Evolutionary conservation across 23 tunicate genomes (phyloP), one percentile per base, ranked within the genome.

Genomic region (Pegea sp.): DNA sequence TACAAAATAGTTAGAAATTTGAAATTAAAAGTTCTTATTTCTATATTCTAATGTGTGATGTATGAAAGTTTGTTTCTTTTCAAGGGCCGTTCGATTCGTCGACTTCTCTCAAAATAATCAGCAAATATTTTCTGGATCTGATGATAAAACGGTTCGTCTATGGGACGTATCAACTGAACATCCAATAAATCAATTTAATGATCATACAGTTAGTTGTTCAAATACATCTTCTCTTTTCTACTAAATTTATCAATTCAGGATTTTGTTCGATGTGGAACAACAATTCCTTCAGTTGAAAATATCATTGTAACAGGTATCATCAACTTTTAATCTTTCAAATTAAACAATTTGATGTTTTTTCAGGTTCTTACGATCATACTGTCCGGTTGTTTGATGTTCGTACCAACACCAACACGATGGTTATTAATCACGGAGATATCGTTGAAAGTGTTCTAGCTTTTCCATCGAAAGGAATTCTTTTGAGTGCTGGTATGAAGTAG

Each of bases 141-240:
- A 78, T 54, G 92, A 78, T 53, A 78, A 78, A 64, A 44, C 59
- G 16, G 92, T 78, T 0, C 54, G 65, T 23, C 52, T 78, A 11
- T 78, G 92, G 92, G 92, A 78, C 38, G 53, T 78, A 30, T 68
- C 92, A 28, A 70, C 72, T 22, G 92, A 78, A 65, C 29, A 70
- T 60, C 16, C 32, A 4, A 30, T 78, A 27, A 53, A 54, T 52
- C 20, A 32, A 22, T 64, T 58, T 31, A 32, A 52, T 4, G 73
- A 58, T 2, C 92, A 78, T 48, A 51, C 70, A 59, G 90, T 77
- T 52, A 48, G 32, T 22, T 3, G 11, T 25, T 20, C 3, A 7
- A 49, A 13, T 0, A 26, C 51, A 23, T 4, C 4, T 24, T 13
- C 4, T 5, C 54, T 21, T 49, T 49, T 49, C 5, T 55, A 8